Evolutionary conservation across 2,113 vertebrate species (phyloP).

Genomic region (Antigone vipio): DNA sequence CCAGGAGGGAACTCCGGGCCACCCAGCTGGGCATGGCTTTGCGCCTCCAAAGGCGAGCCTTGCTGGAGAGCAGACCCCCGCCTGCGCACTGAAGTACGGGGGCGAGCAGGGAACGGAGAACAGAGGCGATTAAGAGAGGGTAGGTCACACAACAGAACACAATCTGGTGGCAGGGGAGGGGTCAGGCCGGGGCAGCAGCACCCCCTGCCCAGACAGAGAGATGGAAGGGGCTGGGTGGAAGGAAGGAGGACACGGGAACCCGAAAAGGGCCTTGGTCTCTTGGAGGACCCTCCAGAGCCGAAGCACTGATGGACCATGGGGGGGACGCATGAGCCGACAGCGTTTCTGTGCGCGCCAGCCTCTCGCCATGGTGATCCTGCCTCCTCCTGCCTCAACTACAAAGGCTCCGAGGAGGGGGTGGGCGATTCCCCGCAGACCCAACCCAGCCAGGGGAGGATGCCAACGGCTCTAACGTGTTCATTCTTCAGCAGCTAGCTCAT

Average conservation of each 20-base stretch:
- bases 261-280: not conserved
- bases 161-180: not conserved
- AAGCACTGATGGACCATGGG: fast-evolving
- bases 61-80: not conserved
- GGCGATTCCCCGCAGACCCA: fast-evolving
- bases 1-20: not conserved
- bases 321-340: not conserved
- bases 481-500: not conserved
- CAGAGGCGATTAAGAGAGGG: not conserved
- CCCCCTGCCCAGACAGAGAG: not conserved
- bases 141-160: not conserved
- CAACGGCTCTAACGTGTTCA: not conserved
- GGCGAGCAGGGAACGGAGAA: not conserved
- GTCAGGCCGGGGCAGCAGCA: not conserved
- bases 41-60: not conserved
- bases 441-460: not conserved
- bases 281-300: fast-evolving
- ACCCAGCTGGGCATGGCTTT: not conserved
- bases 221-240: not conserved
- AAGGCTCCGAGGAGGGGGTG: not conserved
- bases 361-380: fast-evolving
- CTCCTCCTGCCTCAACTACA: not conserved
- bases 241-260: not conserved
- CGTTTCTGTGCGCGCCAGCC: not conserved
- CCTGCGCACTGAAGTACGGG: fast-evolving